phyloP scores from a whole-genome alignment of 2,888 invertebrate genomes.

The Bombyx huttoni region DNA sequence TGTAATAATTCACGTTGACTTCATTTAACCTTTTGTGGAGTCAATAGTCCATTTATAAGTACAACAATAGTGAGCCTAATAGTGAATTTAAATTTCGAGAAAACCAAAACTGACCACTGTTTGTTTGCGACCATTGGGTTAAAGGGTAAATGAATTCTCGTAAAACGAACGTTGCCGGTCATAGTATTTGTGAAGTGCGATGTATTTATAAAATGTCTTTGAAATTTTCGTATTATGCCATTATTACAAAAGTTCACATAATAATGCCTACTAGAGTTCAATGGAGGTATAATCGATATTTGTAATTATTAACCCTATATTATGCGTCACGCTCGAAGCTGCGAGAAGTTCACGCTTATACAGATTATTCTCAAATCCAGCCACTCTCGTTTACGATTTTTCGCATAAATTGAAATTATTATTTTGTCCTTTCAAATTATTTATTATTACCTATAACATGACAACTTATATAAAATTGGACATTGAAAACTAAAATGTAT shows the following conservation, averaged over 20 bases:
- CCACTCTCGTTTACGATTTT: too few species aligned
- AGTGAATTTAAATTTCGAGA: conserved; percentile 6
- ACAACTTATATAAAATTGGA: too few species aligned
- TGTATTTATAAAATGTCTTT: conserved; percentile 20
- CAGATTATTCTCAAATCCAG: conserved; percentile 5
- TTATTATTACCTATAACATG: too few species aligned
- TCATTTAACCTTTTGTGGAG: conserved; percentile 5
- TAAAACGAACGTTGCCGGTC: conserved; percentile 11
- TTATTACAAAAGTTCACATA: conserved; percentile 26
- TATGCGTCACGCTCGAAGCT: conserved; percentile 9
- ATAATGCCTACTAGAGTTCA: conserved; percentile 14
- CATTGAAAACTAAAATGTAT: too few species aligned
- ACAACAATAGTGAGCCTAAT: conserved; percentile 4
- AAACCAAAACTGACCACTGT: background rate
- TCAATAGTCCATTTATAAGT: conserved; percentile 10
- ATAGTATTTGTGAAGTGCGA: conserved; percentile 18
- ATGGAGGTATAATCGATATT: conserved; percentile 8
- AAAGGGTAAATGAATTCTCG: conserved; percentile 7
- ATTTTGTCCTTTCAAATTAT: too few species aligned
- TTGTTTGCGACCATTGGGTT: conserved; percentile 6
- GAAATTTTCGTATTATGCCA: conserved; percentile 26
- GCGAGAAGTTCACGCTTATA: background rate
- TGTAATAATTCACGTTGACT: conserved; percentile 10
- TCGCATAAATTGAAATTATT: too few species aligned
- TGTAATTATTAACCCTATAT: conserved; percentile 13